Evolutionary conservation across 64 coral and sea anemone species (phyloP), one percentile per base, ranked within the genome.

Genomic region (Astreopora myriophthalma): DNA sequence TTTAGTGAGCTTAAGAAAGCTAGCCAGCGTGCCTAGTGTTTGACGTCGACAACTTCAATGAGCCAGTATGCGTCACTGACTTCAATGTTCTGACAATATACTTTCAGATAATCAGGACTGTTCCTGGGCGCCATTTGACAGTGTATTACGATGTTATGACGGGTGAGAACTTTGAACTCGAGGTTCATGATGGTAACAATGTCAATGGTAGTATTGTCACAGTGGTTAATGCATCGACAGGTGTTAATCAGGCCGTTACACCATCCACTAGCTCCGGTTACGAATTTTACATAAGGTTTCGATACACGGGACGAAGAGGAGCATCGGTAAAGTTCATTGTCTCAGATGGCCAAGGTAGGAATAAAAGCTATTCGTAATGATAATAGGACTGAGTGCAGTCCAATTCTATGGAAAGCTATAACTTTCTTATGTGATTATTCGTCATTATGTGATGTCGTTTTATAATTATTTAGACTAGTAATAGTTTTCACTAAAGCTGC

Each of bases 241-340:
- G 80, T 24, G 77, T 32, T 44, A 76, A 80, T 16, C 89, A 89
- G 32, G 57, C 69, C 48, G 75, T 89, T 23, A 49, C n/a, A 52
- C 86, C 89, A 76, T 48, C 20, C 48, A 24, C 80, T 14, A 96
- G 74, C 25, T 67, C 89, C 24, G 55, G 89, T 52, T 71, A 92
- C 61, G 55, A 63, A 30, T 17, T 96, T 2, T 92, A 86, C 74
- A 76, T 96, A 57, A 80, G 71, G 17, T 96, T 92, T 88, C 84
- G 84, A 36, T 88, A 74, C 52, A 88, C 38, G 7, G 82, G 80
- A 8, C 9, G 86, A 16, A 32, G 63, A 26, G 65, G 74, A 39
- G 51, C 83, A 0, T 22, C 6, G 0, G 8, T 91, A 20, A 92
- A 87, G 72, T 76, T 92, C 20, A 37, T 73, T 12, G 25, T 92